Percentiles rank a stretch among this genome's conserved stretches.
Evolutionary conservation across 2,888 invertebrate species (phyloP).

Genomic region (Calameuta filiformis): DNA sequence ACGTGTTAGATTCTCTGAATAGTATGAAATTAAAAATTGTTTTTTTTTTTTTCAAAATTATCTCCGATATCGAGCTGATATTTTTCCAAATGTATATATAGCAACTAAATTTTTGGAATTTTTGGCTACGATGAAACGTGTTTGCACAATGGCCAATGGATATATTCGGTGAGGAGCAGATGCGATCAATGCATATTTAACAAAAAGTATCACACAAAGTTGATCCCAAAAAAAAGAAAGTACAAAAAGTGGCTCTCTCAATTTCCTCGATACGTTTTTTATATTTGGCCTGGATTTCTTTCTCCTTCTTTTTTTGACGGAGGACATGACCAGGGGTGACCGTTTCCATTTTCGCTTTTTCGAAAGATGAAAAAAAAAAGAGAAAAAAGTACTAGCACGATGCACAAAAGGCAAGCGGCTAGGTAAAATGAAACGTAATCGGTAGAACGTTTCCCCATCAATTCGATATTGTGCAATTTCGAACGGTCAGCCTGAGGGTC

Average conservation of each 20-base stretch:
- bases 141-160: not conserved
- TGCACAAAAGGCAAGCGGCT: constrained; percentile 52
- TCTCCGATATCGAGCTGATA: not conserved
- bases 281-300: not conserved
- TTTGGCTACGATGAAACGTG: not conserved
- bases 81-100: not conserved
- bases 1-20: too few species aligned
- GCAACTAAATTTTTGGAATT: not conserved
- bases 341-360: not conserved
- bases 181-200: not conserved
- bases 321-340: not conserved
- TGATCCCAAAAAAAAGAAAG: not conserved
- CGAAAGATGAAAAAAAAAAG: not conserved
- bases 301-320: not conserved
- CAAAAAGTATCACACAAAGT: not conserved
- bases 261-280: not conserved
- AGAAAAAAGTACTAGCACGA: not conserved
- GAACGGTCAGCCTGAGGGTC: constrained; percentile 35
- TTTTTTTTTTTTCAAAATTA: not conserved
- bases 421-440: constrained; percentile 57
- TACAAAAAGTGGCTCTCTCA: not conserved
- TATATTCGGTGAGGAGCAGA: not conserved
- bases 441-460: constrained; percentile 53
- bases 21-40: too few species aligned
- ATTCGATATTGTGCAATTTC: constrained; percentile 54